phyloP scores from a whole-genome alignment of 2,113 vertebrate genomes.

The Oxyruncus cristatus region DNA sequence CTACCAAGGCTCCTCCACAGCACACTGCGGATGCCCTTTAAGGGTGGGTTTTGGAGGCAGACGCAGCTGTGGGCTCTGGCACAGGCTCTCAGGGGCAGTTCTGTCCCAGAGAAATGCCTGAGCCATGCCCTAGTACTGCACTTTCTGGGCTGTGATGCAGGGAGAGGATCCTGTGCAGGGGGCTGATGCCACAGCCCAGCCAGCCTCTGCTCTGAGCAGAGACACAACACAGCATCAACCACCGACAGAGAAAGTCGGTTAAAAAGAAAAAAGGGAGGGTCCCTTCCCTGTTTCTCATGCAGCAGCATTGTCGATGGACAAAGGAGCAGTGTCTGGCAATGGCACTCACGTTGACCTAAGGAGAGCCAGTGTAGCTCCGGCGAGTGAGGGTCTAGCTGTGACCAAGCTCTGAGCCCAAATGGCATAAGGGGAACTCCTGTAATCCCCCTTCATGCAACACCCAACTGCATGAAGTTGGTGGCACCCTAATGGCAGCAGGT shows the following conservation, averaged over 20 bases:
- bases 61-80: rapidly evolving
- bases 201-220: not conserved
- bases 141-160: rapidly evolving
- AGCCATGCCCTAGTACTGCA: rapidly evolving
- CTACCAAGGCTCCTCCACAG: not conserved
- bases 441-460: rapidly evolving
- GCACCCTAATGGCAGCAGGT: no score
- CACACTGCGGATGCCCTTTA: rapidly evolving
- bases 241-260: not conserved
- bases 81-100: rapidly evolving
- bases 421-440: rapidly evolving
- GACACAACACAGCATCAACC: not conserved
- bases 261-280: not conserved
- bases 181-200: not conserved
- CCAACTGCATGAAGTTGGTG: no score
- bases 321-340: not conserved
- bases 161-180: rapidly evolving
- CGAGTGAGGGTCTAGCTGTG: not conserved
- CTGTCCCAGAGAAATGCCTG: not conserved
- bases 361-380: rapidly evolving
- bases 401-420: not conserved
- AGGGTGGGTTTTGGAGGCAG: rapidly evolving
- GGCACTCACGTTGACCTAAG: not conserved
- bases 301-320: not conserved
- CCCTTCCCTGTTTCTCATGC: not conserved